Evolutionary conservation across 2,797 vertebrate genomes (phyloP).

Genomic region (Cirrhinus molitorella): DNA sequence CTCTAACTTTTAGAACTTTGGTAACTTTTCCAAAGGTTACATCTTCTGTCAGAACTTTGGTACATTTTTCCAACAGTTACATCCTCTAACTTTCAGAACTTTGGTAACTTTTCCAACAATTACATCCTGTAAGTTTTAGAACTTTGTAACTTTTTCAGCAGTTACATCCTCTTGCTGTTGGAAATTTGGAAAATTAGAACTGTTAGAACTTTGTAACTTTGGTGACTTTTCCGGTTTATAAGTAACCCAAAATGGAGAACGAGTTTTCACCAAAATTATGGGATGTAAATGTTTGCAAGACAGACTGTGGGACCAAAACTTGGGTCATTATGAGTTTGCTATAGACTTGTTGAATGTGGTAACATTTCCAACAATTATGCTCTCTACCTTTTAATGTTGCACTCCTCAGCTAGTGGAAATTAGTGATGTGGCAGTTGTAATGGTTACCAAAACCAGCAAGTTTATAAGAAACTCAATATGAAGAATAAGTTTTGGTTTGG

Average conservation of each 20-base stretch:
- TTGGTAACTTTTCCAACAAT: no score
- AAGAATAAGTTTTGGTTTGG: background rate
- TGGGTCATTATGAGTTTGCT: background rate
- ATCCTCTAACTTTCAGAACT: no score
- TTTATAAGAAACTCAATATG: background rate
- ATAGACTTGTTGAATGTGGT: background rate
- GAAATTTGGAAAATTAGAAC: background rate
- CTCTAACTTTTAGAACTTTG: no score
- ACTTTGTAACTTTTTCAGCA: background rate
- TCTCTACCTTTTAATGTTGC: background rate
- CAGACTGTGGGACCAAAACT: background rate
- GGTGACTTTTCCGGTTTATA: slow-evolving; percentile 7
- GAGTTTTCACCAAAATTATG: background rate
- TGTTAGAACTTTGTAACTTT: background rate
- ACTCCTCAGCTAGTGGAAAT: background rate
- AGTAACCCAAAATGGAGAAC: background rate
- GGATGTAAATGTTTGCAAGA: background rate
- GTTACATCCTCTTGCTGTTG: background rate
- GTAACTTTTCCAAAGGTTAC: background rate
- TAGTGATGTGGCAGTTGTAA: background rate
- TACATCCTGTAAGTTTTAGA: background rate
- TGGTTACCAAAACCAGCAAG: background rate
- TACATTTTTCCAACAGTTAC: background rate
- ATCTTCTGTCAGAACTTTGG: background rate
- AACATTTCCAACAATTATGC: background rate